phyloP scores from a whole-genome alignment of 2,797 vertebrate genomes.

The Anguilla pacifica region DNA sequence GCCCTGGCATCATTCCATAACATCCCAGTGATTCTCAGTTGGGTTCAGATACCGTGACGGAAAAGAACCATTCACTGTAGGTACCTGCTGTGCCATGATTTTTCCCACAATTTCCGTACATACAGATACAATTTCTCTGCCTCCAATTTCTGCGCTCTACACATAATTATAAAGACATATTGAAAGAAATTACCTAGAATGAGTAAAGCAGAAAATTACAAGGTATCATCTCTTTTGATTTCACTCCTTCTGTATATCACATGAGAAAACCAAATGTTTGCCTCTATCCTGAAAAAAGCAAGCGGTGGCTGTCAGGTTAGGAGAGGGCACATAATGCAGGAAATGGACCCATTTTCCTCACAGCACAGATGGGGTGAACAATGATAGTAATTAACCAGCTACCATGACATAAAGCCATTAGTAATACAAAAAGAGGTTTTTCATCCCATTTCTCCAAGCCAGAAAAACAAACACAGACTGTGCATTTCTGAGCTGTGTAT shows the following conservation, averaged over 20 bases:
- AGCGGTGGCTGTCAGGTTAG: conserved; percentile 25
- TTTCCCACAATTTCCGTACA: not conserved
- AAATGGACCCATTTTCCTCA: conserved; percentile 48
- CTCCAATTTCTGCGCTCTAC: not conserved
- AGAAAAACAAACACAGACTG: conserved; percentile 2
- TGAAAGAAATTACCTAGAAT: not conserved
- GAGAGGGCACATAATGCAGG: conserved; percentile 53
- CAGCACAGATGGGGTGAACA: conserved; percentile 45
- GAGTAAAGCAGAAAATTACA: conserved; percentile 5
- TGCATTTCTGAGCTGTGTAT: not conserved
- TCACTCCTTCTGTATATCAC: not conserved
- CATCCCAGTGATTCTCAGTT: too few species aligned
- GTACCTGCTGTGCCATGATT: not conserved
- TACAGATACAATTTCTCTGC: not conserved
- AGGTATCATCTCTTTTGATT: not conserved
- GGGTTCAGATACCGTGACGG: too few species aligned
- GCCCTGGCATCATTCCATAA: too few species aligned
- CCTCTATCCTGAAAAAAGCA: not conserved
- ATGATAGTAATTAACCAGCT: conserved; percentile 53
- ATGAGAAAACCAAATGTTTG: not conserved
- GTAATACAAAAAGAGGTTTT: conserved; percentile 41
- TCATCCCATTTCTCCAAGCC: conserved; percentile 41
- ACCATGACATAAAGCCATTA: conserved; percentile 56
- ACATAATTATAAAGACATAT: not conserved
- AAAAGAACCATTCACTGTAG: too few species aligned